Evolutionary conservation across 2,888 invertebrate genomes (phyloP).

Genomic region (Arctia plantaginis): DNA sequence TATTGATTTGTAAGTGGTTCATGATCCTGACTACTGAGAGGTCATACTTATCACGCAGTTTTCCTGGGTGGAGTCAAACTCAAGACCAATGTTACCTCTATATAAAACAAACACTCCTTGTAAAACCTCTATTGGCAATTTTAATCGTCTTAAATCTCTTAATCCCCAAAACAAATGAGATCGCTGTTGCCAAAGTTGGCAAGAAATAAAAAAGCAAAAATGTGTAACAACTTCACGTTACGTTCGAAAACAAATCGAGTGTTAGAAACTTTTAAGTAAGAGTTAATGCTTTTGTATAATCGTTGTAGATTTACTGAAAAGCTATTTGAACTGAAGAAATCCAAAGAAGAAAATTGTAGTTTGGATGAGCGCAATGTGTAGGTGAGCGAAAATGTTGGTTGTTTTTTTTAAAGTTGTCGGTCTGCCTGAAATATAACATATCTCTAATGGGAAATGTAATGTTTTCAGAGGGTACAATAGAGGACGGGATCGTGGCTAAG

Average conservation of each 20-base stretch:
- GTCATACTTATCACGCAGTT: too few species aligned
- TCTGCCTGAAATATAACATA: not conserved
- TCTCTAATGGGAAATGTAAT: not conserved
- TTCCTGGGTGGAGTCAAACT: too few species aligned
- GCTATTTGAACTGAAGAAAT: not conserved
- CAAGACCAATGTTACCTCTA: too few species aligned
- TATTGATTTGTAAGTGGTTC: too few species aligned
- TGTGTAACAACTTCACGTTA: not conserved
- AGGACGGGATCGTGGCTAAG: too few species aligned
- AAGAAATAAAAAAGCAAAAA: not conserved
- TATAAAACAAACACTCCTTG: not conserved
- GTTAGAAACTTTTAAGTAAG: not conserved
- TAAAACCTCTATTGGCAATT: not conserved
- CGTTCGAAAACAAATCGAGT: not conserved
- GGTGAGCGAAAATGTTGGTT: not conserved
- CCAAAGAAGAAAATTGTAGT: not conserved
- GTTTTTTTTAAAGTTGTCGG: not conserved
- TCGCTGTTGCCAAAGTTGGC: not conserved
- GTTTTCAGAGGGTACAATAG: not conserved
- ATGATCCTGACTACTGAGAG: too few species aligned
- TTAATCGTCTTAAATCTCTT: too few species aligned
- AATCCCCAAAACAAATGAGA: not conserved
- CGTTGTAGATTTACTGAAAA: not conserved
- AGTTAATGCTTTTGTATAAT: not conserved
- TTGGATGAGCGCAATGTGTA: not conserved